phyloP scores from a whole-genome alignment of 1,140 invertebrate species.

The Oedothorax gibbosus region DNA sequence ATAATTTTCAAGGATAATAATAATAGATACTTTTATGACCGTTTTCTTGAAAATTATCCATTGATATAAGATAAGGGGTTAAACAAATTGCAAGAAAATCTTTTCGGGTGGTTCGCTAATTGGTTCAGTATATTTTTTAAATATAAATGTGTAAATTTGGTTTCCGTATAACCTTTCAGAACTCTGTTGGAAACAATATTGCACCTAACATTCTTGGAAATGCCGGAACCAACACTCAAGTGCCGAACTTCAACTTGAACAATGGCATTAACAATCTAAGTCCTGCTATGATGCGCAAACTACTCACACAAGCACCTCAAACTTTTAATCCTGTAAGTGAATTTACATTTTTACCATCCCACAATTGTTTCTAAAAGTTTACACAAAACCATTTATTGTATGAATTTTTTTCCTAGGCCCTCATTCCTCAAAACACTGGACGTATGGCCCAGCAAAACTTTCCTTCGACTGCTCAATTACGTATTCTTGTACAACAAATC shows the following conservation, averaged over 20 bases:
- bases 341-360: no score
- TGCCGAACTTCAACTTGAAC: conserved; percentile 63
- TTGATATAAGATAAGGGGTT: not conserved
- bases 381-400: no score
- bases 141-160: not conserved
- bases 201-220: conserved; percentile 62
- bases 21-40: no score
- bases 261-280: conserved; percentile 72
- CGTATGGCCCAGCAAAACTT: conserved; percentile 57
- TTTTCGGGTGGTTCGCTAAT: no score
- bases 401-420: conserved; percentile 19
- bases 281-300: conserved; percentile 79
- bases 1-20: no score
- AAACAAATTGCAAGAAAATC: not conserved
- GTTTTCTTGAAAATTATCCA: no score
- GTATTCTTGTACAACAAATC: conserved; percentile 92
- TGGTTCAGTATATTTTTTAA: no score
- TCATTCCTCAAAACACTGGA: conserved; percentile 56
- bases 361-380: no score
- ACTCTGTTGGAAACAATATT: conserved; percentile 60
- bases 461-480: conserved; percentile 80
- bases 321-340: conserved; percentile 56
- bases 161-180: conserved; percentile 8
- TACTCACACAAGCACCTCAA: conserved; percentile 71
- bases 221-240: conserved; percentile 59